phyloP scores from a whole-genome alignment of 2,113 vertebrate genomes.

The Turnix velox region DNA sequence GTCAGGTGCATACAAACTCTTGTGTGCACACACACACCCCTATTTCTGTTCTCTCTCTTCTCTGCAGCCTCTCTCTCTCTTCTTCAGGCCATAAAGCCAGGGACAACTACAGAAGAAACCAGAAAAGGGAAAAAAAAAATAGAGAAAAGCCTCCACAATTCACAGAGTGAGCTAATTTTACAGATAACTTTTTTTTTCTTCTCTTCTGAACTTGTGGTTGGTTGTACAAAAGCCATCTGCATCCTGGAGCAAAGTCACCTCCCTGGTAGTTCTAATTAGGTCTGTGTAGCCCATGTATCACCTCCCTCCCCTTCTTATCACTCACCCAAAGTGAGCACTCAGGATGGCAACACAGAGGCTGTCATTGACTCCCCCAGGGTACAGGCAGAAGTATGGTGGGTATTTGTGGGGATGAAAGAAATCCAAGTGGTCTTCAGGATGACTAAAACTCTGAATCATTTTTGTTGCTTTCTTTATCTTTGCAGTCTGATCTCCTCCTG shows the following conservation, averaged over 20 bases:
- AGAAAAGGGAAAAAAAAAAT: background rate
- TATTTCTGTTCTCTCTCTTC: background rate
- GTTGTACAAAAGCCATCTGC: background rate
- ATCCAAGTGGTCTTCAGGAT: conserved; percentile 22
- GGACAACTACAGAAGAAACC: background rate
- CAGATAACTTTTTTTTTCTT: background rate
- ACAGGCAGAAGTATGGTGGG: background rate
- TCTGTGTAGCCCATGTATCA: background rate
- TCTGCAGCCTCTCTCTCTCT: background rate
- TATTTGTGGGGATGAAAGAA: background rate
- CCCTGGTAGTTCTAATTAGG: background rate
- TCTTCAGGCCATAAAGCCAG: background rate
- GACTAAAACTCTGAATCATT: conserved; percentile 39
- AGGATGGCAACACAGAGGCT: background rate
- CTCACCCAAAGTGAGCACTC: background rate
- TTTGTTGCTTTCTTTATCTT: conserved; percentile 1
- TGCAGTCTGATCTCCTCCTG: conserved; percentile 18
- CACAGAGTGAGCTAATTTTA: background rate
- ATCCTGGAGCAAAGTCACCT: background rate
- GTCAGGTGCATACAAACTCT: background rate
- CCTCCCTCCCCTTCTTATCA: background rate
- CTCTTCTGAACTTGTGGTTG: background rate
- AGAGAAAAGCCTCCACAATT: background rate
- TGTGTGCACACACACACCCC: background rate
- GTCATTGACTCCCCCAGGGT: background rate